Conservation (phyloP, 1,140 invertebrate genomes). For the Doryteuthis pealeii region DNA sequence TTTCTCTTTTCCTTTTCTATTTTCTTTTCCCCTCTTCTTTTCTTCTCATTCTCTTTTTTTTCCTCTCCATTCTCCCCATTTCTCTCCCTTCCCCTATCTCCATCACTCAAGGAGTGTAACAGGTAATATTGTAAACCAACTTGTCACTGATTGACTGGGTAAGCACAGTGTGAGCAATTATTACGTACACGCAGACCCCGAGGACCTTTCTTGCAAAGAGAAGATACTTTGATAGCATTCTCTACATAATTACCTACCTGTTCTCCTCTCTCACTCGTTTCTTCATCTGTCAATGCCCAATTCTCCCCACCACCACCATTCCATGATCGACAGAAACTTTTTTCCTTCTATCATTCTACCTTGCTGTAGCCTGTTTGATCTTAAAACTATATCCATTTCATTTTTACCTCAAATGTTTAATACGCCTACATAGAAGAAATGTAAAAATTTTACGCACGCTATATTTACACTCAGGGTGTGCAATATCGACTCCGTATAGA, state of each 20-base stretch:
- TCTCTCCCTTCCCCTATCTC: background rate
- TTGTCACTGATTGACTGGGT: background rate
- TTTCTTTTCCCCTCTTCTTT: background rate
- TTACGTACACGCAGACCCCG: background rate
- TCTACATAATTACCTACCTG: background rate
- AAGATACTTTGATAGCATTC: background rate
- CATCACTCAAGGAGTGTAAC: background rate
- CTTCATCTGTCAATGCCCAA: background rate
- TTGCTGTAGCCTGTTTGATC: background rate
- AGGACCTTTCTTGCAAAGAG: background rate
- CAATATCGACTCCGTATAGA: too few species aligned
- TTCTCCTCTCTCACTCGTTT: background rate
- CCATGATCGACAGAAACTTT: background rate
- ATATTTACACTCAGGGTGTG: too few species aligned
- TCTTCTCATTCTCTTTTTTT: background rate
- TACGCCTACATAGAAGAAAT: too few species aligned
- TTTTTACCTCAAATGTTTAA: too few species aligned
- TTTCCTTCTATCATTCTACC: background rate
- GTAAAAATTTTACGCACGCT: too few species aligned
- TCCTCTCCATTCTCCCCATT: background rate
- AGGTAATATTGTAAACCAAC: background rate
- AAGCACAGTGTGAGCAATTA: background rate
- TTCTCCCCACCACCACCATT: background rate
- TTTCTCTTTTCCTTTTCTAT: background rate
- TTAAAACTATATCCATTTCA: too few species aligned